Base-by-base conservation (phyloP, 1,140 invertebrate species). In the Heliothis subflexa region DNA sequence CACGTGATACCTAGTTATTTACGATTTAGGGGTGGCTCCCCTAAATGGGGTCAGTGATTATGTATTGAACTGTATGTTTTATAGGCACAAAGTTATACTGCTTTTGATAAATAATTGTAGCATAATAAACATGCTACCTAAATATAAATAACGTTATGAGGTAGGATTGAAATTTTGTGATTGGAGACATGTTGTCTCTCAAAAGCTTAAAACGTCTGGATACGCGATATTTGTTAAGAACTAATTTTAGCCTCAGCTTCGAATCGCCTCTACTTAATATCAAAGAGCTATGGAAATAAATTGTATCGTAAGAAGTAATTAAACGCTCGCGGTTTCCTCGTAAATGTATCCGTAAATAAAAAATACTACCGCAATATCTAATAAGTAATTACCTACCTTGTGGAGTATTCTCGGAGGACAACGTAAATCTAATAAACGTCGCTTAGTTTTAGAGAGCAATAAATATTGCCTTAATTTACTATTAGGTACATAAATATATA, bases 1-100 rank as follows among this genome's bases (percentile, higher is more conserved):
- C 62, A 78, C 54, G 76, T 81, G 70, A 81, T 81, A 59, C 40
- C 18, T 50, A 75, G 52, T 81, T 75, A 81, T 81, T 81, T 81
- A 81, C 72, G 76, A 78, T 78, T 78, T 45, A 47, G 52, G 54
- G 61, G 54, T 54, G 12, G 13, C 40, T 73, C 40, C 47, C 33
- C 70, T 45, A 77, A 75, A 81, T 76, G 52, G 83, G 61, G 76
- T 80, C 78, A 80, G 74, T 80, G 78, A 80, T 78, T 79, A 78
- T 76, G 54, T 68, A 61, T 75, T 73, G 72, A 72, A 68, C 70
- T 73, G 55, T 72, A 76, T 79, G 40, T 61, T 62, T 70, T 62
- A 74, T 74, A 59, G 16, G 25, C 62, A 40, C 40, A 16, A 66
- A 66, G 47, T 61, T 14, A 61, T 74, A 28, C 28, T 74, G 57